Evolutionary conservation across 2,888 invertebrate genomes (phyloP).

Genomic region (Drosophila testacea): DNA sequence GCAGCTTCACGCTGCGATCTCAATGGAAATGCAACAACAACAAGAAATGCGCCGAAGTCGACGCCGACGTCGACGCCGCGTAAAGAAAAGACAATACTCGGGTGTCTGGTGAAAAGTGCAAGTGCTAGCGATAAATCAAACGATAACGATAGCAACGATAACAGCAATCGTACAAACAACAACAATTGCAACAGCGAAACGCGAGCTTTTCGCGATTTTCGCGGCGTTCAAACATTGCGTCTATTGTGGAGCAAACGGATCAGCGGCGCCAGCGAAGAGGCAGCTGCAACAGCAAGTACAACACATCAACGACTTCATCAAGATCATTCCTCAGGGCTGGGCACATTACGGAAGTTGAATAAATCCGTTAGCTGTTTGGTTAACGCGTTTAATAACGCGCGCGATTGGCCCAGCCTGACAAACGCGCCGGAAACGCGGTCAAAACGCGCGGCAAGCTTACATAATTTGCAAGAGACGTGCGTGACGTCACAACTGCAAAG

Average conservation of each 20-base stretch:
- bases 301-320: constrained; percentile 16
- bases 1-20: constrained; percentile 15
- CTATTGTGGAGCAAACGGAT: constrained; percentile 85
- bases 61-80: constrained; percentile 56
- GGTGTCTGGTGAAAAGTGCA: constrained; percentile 80
- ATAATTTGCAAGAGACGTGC: constrained; percentile 71
- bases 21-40: constrained; percentile 18
- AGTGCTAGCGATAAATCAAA: constrained; percentile 45
- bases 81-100: constrained; percentile 82
- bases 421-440: constrained; percentile 59
- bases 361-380: constrained; percentile 82
- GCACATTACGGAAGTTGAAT: constrained; percentile 72
- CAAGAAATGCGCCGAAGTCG: constrained; percentile 49
- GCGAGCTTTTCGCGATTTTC: constrained; percentile 79
- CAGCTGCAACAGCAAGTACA: constrained; percentile 3
- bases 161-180: constrained; percentile 17
- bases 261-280: constrained; percentile 68
- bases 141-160: constrained; percentile 24
- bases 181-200: constrained; percentile 60
- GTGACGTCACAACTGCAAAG: constrained; percentile 52
- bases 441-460: constrained; percentile 81
- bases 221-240: constrained; percentile 83
- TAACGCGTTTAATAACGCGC: constrained; percentile 65
- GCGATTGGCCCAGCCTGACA: constrained; percentile 51
- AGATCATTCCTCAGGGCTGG: constrained; percentile 39